Evolutionary conservation across 2,797 vertebrate genomes (phyloP).

Genomic region (Pseudotriccus pelzelni): DNA sequence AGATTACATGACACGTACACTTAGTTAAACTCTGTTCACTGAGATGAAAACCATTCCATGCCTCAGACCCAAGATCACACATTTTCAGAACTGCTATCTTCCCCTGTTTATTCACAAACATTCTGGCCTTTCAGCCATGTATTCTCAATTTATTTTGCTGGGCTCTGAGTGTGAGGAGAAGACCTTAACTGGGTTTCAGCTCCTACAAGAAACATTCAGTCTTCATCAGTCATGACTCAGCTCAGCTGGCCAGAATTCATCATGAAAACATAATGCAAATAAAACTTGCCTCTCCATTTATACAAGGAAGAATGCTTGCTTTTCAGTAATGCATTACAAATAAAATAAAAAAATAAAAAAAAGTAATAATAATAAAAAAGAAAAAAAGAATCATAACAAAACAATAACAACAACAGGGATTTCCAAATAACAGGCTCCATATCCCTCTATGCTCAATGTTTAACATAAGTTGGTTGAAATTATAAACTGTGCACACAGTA

Average conservation of each 20-base stretch:
- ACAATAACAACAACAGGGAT: neutral
- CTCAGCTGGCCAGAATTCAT: neutral
- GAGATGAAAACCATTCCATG: neutral
- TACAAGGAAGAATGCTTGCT: neutral
- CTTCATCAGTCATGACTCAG: conserved; percentile 37
- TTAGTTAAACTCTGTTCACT: neutral
- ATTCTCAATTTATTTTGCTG: conserved; percentile 8
- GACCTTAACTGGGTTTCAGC: conserved; percentile 9
- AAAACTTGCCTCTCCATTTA: neutral
- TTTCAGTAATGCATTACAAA: neutral
- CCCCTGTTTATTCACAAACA: neutral
- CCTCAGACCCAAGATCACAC: neutral
- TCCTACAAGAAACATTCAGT: neutral
- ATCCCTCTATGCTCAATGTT: neutral
- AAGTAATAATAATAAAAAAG: neutral
- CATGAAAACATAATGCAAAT: neutral
- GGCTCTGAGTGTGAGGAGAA: neutral
- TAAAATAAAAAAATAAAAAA: neutral
- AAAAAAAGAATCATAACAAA: neutral
- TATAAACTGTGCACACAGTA: neutral
- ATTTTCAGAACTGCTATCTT: neutral
- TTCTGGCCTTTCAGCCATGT: neutral
- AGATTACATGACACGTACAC: neutral
- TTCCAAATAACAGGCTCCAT: neutral
- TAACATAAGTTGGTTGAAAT: neutral